Percentiles rank a stretch among this genome's conserved stretches.
Conservation (phyloP, 2,797 vertebrate genomes). For the Eospalax fontanierii region DNA sequence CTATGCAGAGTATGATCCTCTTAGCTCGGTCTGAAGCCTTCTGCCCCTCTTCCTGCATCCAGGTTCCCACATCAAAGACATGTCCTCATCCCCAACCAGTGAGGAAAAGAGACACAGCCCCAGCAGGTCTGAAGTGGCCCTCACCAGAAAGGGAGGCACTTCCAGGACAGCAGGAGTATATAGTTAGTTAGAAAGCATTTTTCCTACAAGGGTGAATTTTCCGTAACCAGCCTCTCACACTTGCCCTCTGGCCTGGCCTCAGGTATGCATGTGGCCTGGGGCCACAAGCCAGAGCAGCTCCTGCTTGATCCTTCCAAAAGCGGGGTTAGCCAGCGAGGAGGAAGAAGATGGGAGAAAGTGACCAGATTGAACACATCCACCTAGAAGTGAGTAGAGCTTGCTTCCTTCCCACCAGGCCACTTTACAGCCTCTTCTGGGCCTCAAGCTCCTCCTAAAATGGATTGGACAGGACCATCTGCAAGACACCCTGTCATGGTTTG, state of each 20-base stretch:
- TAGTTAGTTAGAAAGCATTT: no score
- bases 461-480: neutral
- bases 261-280: neutral
- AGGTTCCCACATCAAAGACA: neutral
- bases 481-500: neutral
- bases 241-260: neutral
- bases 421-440: neutral
- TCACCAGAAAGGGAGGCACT: neutral
- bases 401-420: neutral
- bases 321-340: neutral
- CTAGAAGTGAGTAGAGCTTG: neutral
- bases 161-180: neutral
- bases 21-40: neutral
- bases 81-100: neutral
- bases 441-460: neutral
- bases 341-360: neutral
- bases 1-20: neutral
- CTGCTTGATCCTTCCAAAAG: neutral
- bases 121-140: neutral
- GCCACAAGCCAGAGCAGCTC: neutral
- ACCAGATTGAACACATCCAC: neutral
- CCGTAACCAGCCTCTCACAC: neutral
- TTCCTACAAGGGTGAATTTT: neutral
- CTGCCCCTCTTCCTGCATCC: neutral
- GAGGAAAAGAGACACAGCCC: neutral